A percentile compares a stretch with the other conserved stretches of the same genome.
Conservation (phyloP, 2,888 invertebrate genomes). For the Ernsta delagoae region DNA sequence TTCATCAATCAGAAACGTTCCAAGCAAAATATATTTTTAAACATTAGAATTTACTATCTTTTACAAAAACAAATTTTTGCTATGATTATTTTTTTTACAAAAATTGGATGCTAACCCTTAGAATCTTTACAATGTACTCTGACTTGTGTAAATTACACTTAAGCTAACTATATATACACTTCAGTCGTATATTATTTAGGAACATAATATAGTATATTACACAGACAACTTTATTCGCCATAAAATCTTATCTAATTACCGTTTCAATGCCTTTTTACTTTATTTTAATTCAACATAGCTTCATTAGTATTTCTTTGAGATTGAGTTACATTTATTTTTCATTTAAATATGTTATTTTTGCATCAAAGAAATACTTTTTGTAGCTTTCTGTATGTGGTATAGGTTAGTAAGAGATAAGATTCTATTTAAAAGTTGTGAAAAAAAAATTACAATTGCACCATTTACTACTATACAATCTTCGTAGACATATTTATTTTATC, state of each 20-base stretch:
- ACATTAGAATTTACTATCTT: neutral
- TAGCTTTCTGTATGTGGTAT: too few relatives aligned
- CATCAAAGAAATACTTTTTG: neutral
- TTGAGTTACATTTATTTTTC: neutral
- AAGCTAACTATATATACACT: slow-evolving; percentile 46
- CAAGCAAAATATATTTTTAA: neutral
- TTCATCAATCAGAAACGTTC: slow-evolving; percentile 15
- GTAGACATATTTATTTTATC: neutral
- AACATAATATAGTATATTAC: slow-evolving; percentile 58
- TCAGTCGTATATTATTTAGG: slow-evolving; percentile 60
- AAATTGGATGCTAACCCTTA: slow-evolving; percentile 24
- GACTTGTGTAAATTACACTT: slow-evolving; percentile 8
- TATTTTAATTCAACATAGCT: too few relatives aligned
- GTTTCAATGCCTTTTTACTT: too few relatives aligned
- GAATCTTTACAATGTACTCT: slow-evolving; percentile 23
- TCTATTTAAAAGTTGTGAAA: slow-evolving; percentile 16
- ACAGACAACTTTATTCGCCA: slow-evolving; percentile 42
- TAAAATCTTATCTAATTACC: slow-evolving; percentile 20
- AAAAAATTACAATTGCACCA: slow-evolving; percentile 18
- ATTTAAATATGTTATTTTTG: too few relatives aligned
- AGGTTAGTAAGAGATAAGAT: slow-evolving; percentile 4
- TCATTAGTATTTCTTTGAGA: neutral
- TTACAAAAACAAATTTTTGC: slow-evolving; percentile 9
- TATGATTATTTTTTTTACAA: neutral
- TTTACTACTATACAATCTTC: slow-evolving; percentile 3